phyloP scores from a whole-genome alignment of 1,140 invertebrate species.

The Mesaphorura yosii region DNA sequence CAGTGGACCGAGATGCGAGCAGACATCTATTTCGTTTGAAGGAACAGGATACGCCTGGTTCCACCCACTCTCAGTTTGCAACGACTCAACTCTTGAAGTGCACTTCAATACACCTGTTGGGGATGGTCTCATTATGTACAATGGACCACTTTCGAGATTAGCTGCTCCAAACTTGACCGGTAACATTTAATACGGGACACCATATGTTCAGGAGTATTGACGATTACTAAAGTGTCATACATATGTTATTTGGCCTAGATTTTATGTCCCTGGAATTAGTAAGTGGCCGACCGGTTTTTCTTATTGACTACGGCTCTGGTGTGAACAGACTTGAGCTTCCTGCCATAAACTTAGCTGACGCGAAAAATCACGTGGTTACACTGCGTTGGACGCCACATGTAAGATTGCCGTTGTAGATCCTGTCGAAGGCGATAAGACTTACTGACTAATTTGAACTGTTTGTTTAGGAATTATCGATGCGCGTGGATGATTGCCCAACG shows the following conservation, averaged over 20 bases:
- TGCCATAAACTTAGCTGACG: conserved; percentile 58
- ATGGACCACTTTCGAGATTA: conserved; percentile 59
- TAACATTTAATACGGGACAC: conserved; percentile 30
- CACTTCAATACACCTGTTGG: conserved; percentile 60
- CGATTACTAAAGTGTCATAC: not conserved
- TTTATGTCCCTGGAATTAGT: conserved; percentile 81
- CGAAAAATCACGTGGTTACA: conserved; percentile 66
- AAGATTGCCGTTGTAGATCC: conserved; percentile 24
- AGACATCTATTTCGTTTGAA: conserved; percentile 70
- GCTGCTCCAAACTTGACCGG: conserved; percentile 46
- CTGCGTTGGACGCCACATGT: conserved; percentile 57
- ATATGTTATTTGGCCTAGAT: conserved; percentile 44
- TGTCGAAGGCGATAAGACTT: conserved; percentile 2
- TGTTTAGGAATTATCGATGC: conserved; percentile 23
- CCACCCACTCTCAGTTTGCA: conserved; percentile 60
- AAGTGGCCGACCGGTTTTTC: conserved; percentile 69
- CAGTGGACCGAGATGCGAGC: conserved; percentile 79
- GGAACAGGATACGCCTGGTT: conserved; percentile 82
- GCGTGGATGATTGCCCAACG: conserved; percentile 26
- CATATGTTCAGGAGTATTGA: not conserved
- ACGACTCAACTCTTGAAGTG: conserved; percentile 62
- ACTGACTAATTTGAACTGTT: conserved; percentile 13
- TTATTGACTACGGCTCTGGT: conserved; percentile 82
- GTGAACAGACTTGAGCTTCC: conserved; percentile 55
- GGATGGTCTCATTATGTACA: conserved; percentile 77